Percentiles rank a stretch among this genome's conserved stretches.
Evolutionary conservation across 1,140 invertebrate genomes (phyloP).

Genomic region (Papilio xuthus): DNA sequence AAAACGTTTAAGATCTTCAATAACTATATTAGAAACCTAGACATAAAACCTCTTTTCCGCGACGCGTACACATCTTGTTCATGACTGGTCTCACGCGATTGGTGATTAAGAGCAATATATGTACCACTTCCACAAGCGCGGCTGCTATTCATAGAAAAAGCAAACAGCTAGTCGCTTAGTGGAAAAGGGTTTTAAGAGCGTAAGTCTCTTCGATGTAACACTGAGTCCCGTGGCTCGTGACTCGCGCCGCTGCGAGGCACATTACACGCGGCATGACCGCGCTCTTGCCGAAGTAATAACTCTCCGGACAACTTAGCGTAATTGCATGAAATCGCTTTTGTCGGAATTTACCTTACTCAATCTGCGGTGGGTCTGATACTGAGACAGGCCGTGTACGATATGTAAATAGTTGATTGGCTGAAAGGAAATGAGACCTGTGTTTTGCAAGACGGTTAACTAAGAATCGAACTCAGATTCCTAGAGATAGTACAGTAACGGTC

Average conservation of each 20-base stretch:
- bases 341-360: slow-evolving; percentile 73
- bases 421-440: background rate
- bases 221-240: slow-evolving; percentile 59
- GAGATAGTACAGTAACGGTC: no score
- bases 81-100: no score
- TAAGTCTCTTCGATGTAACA: background rate
- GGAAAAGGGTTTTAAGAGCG: slow-evolving; percentile 44
- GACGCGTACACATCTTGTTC: no score
- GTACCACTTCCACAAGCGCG: no score
- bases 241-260: slow-evolving; percentile 54
- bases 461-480: background rate
- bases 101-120: no score
- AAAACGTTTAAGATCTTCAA: no score
- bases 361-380: slow-evolving; percentile 63
- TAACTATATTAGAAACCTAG: no score
- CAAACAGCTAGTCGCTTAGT: background rate
- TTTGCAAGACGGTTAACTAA: background rate
- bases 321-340: slow-evolving; percentile 77
- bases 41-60: no score
- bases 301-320: slow-evolving; percentile 67
- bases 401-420: slow-evolving; percentile 10
- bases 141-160: background rate
- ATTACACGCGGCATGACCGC: slow-evolving; percentile 65
- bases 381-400: slow-evolving; percentile 13
- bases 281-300: slow-evolving; percentile 70